Evolutionary conservation across 2,888 invertebrate genomes (phyloP).

Genomic region (Crematogaster levior): DNA sequence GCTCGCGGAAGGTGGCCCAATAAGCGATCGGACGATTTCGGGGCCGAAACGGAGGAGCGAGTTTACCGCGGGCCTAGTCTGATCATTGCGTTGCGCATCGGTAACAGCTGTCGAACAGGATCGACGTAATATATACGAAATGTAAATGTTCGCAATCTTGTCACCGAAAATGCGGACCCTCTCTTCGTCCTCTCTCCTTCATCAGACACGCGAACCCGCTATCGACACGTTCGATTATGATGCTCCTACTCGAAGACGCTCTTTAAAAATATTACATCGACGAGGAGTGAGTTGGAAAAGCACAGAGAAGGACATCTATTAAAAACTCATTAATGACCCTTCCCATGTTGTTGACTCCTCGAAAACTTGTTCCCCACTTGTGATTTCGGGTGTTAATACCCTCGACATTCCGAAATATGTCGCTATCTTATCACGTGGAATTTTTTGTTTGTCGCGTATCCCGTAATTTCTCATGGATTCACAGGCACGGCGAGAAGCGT

Average conservation of each 20-base stretch:
- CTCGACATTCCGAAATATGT: slow-evolving; percentile 24
- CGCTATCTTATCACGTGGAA: slow-evolving; percentile 24
- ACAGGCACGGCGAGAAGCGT: slow-evolving; percentile 45
- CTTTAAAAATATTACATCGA: slow-evolving; percentile 4
- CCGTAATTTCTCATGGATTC: slow-evolving; percentile 51
- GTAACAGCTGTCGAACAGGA: slow-evolving; percentile 43
- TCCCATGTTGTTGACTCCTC: background rate
- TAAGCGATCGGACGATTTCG: slow-evolving; percentile 59
- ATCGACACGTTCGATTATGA: slow-evolving; percentile 23
- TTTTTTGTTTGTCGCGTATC: slow-evolving; percentile 28
- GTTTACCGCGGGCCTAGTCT: slow-evolving; percentile 9
- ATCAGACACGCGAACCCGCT: slow-evolving; percentile 6
- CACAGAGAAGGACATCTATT: slow-evolving; percentile 13
- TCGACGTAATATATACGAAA: slow-evolving; percentile 6
- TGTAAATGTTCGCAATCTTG: slow-evolving; percentile 11
- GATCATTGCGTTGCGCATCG: slow-evolving; percentile 45
- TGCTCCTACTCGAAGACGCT: background rate
- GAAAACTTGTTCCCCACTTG: slow-evolving; percentile 14
- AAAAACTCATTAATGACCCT: slow-evolving; percentile 50
- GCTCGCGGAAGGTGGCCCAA: slow-evolving; percentile 67
- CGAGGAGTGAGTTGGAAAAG: slow-evolving; percentile 2
- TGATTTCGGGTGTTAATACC: background rate
- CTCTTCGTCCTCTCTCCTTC: background rate
- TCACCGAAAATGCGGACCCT: slow-evolving; percentile 13
- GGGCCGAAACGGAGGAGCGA: background rate